These are phyloP conservation scores for Muscidifurax raptorellus DNA, from an alignment of 1,140 invertebrate genomes.

Conservation along the genomic window DNA sequence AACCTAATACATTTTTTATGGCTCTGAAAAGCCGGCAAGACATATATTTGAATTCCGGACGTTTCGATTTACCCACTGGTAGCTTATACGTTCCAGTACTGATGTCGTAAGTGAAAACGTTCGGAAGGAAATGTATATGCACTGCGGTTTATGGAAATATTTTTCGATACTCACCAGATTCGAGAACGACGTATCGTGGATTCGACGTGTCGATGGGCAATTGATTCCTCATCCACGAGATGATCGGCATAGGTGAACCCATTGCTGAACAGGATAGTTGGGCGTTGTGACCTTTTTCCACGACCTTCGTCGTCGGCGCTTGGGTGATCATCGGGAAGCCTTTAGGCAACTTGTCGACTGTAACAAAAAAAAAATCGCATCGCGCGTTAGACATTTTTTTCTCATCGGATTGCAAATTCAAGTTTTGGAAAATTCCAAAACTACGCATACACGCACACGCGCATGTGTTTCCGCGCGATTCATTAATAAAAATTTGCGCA, in stretches of 20 bases:
- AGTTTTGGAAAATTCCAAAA: conserved; percentile 12
- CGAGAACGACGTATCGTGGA: conserved; percentile 88
- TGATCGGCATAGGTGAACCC: conserved; percentile 89
- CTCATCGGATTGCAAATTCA: too few relatives aligned
- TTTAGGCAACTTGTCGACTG: conserved; percentile 89
- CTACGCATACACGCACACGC: background rate
- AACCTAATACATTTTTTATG: background rate
- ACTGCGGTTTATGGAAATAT: too few relatives aligned
- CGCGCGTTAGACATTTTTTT: too few relatives aligned
- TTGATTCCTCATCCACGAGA: conserved; percentile 95
- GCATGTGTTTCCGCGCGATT: background rate
- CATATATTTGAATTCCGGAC: background rate
- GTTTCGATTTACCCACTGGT: background rate
- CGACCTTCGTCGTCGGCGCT: conserved; percentile 89
- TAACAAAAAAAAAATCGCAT: too few relatives aligned
- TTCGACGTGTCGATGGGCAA: conserved; percentile 88
- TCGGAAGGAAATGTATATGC: background rate
- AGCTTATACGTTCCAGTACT: background rate
- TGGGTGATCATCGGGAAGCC: conserved; percentile 94
- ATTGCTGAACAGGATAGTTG: conserved; percentile 90
- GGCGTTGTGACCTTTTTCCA: conserved; percentile 95
- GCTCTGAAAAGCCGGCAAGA: background rate
- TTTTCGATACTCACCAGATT: conserved; percentile 80
- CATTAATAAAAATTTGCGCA: conserved; percentile 34
- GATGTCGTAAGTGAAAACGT: background rate